These are phyloP conservation scores for Drosophila paulistorum DNA, from an alignment of 1,140 invertebrate genomes.

Conservation along the genomic window DNA sequence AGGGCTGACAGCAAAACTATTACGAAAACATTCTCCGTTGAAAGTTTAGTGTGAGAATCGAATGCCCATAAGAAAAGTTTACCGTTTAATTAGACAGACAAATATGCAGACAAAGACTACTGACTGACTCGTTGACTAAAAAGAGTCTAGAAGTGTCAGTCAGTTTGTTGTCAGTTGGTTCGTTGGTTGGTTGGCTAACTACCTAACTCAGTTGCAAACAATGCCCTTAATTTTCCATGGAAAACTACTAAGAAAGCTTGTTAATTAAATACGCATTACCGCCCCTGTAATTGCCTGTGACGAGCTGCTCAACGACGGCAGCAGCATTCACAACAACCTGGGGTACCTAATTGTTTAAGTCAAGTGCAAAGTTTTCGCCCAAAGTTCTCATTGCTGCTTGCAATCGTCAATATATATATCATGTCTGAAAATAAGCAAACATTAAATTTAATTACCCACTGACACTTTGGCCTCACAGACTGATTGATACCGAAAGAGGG, in stretches of 20 bases:
- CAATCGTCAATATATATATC: conserved; percentile 45
- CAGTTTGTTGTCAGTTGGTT: conserved; percentile 14
- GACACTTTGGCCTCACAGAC: conserved; percentile 11
- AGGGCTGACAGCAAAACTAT: conserved; percentile 4
- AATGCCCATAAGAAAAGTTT: conserved; percentile 70
- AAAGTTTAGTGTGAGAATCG: conserved; percentile 30
- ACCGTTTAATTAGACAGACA: conserved; percentile 70
- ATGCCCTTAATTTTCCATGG: conserved; percentile 74
- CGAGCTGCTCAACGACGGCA: conserved; percentile 59
- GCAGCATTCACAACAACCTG: conserved; percentile 30
- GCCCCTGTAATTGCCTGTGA: conserved; percentile 73
- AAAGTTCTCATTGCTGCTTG: conserved; percentile 4
- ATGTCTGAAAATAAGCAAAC: conserved; percentile 27
- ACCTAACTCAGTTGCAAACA: conserved; percentile 48
- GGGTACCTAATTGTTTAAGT: conserved; percentile 54
- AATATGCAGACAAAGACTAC: conserved; percentile 40
- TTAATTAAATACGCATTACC: conserved; percentile 80
- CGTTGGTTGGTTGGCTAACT: conserved; percentile 4
- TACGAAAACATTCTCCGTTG: not conserved
- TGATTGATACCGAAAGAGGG: conserved; percentile 16
- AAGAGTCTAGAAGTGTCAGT: conserved; percentile 40
- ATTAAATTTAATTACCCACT: conserved; percentile 29
- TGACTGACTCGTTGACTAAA: conserved; percentile 22
- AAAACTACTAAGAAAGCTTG: conserved; percentile 79
- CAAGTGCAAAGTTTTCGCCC: conserved; percentile 57